These are phyloP conservation scores for Agapornis roseicollis DNA, from an alignment of 2,113 vertebrate species.

Conservation along the genomic window DNA sequence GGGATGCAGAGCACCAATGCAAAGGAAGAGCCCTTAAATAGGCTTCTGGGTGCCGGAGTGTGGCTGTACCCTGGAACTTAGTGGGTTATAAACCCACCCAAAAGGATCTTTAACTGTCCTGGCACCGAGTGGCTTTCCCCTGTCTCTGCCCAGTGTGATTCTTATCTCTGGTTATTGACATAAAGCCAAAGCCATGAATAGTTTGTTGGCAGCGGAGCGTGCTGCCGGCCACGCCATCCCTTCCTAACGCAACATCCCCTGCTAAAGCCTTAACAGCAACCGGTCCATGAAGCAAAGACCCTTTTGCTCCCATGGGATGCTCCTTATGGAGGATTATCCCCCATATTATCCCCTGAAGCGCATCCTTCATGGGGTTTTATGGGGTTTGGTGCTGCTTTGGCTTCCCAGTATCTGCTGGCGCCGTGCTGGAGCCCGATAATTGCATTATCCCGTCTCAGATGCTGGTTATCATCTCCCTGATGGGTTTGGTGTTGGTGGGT, in stretches of 20 bases:
- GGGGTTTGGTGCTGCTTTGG: neutral
- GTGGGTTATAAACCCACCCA: neutral
- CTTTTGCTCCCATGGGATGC: fast-evolving
- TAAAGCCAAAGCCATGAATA: constrained; percentile 21
- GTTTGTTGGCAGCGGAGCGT: neutral
- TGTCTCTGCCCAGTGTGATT: neutral
- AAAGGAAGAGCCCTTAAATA: neutral
- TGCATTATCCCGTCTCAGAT: neutral
- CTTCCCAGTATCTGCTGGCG: neutral
- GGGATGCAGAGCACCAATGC: neutral
- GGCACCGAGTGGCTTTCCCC: neutral
- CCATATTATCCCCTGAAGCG: neutral
- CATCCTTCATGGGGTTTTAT: fast-evolving
- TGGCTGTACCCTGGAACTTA: fast-evolving
- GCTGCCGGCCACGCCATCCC: neutral
- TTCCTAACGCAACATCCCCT: neutral
- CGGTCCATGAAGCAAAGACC: fast-evolving
- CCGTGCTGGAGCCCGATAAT: fast-evolving
- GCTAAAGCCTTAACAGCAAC: fast-evolving
- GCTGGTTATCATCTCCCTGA: neutral
- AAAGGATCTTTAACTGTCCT: neutral
- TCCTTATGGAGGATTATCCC: neutral
- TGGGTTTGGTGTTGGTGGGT: neutral
- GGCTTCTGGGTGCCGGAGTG: fast-evolving
- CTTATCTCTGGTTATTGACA: constrained; percentile 5